A percentile compares a stretch with the other conserved stretches of the same genome.
Conservation (phyloP, 2,113 vertebrate genomes). For the Pterocles gutturalis region DNA sequence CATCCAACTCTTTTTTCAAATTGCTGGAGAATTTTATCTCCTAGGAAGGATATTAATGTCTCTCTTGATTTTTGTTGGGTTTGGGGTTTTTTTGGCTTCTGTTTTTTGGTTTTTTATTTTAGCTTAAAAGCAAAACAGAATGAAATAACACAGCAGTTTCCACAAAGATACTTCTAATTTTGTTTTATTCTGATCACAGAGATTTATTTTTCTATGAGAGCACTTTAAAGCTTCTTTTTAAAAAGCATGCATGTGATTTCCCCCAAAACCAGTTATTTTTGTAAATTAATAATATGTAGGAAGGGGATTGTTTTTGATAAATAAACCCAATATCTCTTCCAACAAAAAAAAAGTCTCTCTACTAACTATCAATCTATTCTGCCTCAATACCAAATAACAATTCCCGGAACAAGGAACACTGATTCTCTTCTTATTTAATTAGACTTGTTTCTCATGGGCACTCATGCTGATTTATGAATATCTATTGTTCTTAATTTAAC, state of each 20-base stretch:
- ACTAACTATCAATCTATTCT: conserved; percentile 4
- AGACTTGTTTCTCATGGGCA: conserved; percentile 69
- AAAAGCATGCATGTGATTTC: background rate
- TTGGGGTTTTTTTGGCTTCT: background rate
- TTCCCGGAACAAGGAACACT: conserved; percentile 66
- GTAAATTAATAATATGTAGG: background rate
- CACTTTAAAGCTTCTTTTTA: background rate
- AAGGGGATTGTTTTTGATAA: background rate
- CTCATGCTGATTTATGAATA: conserved; percentile 69
- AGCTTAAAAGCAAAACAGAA: background rate
- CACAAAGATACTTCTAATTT: background rate
- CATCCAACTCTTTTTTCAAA: background rate
- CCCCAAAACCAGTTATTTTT: background rate
- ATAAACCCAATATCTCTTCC: background rate
- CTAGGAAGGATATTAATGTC: background rate
- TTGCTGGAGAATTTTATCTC: background rate
- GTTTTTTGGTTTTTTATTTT: background rate
- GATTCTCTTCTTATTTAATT: conserved; percentile 74
- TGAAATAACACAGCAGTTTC: background rate
- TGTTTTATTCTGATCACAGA: background rate
- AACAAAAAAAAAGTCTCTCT: conserved; percentile 4
- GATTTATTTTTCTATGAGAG: background rate
- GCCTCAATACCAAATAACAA: conserved; percentile 63
- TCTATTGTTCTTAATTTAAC: conserved; percentile 76
- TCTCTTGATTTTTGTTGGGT: background rate